Percentiles rank a stretch among this genome's conserved stretches.
Evolutionary conservation across 2,888 invertebrate species (phyloP).

Genomic region (Xestia c-nigrum): DNA sequence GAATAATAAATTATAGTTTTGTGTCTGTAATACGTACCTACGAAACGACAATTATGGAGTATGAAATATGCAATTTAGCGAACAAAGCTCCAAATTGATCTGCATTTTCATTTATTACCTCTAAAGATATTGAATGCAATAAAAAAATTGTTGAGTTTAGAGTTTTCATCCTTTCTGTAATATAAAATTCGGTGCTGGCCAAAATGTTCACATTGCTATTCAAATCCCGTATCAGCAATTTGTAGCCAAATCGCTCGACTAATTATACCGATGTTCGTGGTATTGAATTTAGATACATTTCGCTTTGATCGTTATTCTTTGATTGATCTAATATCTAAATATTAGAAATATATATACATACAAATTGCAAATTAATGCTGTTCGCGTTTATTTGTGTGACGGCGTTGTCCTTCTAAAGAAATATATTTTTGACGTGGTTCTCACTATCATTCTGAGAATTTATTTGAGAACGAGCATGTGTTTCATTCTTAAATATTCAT

Average conservation of each 20-base stretch:
- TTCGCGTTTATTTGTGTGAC: neutral
- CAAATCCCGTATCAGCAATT: conserved; percentile 37
- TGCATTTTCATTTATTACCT: conserved; percentile 36
- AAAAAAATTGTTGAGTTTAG: neutral
- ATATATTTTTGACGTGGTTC: neutral
- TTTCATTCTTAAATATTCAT: neutral
- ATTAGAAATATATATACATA: neutral
- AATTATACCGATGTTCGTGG: conserved; percentile 27
- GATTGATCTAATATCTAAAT: neutral
- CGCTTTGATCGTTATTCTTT: conserved; percentile 24
- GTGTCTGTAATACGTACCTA: neutral
- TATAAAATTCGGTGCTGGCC: neutral
- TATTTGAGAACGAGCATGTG: neutral
- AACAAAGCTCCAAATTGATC: conserved; percentile 27
- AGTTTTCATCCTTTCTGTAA: neutral
- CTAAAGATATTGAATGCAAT: neutral
- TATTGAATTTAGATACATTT: conserved; percentile 44
- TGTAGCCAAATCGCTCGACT: conserved; percentile 39
- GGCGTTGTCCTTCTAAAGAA: neutral
- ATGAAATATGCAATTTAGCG: conserved; percentile 22
- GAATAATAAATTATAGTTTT: conserved; percentile 1
- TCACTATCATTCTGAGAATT: neutral
- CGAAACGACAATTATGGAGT: neutral
- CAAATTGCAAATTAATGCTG: neutral
- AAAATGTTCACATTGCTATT: conserved; percentile 32